Evolutionary conservation across 2,888 invertebrate genomes (phyloP), one percentile per base, ranked within the genome.

Genomic region (Lathronympha strigana): DNA sequence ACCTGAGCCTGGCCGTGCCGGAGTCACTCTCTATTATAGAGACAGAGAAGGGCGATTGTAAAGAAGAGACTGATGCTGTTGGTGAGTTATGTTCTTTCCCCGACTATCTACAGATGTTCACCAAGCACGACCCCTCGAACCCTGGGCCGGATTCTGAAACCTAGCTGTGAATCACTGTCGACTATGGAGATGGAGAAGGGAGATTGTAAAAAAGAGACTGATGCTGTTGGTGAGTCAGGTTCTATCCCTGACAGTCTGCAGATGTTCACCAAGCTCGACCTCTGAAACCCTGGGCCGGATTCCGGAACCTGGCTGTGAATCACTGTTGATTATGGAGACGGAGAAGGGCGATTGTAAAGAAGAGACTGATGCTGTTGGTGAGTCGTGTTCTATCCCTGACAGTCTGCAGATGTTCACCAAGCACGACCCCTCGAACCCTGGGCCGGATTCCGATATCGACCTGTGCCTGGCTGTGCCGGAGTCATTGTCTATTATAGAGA

Each of bases 221-320:
- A 84, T 75, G 77, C 79, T 72, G 72, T 69, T 71, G 77, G 86
- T 84, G 72, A 68, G 79, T 74, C 19, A 19, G n/a, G 3, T 3
- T 31, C 28, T 28, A 8, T 31, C n/a, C 77, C 82, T 0, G 92
- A 91, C 71, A 92, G 92, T 69, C 82, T 93, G 33, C 89, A 91
- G 53, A 80, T 93, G 63, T 86, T 93, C 73, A 86, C 86, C 63
- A 86, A 88, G 38, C 82, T 93, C 73, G 93, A 93, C 73, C 93
- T 94, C 66, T 76, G 93, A 71, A 93, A 88, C 33, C 87, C 93
- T 0, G 83, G 84, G 0, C 55, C 89, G 5, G 96, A 96, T 77
- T 95, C 95, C 0, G 97, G 97, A 94, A 95, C 73, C 90, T 97
- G 33, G 95, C 94, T 45, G 94, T 97, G 95, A 96, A 77, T 95